Evolutionary conservation across 2,113 vertebrate species (phyloP), one percentile per base, ranked within the genome.

Genomic region (Cepphus grylle): DNA sequence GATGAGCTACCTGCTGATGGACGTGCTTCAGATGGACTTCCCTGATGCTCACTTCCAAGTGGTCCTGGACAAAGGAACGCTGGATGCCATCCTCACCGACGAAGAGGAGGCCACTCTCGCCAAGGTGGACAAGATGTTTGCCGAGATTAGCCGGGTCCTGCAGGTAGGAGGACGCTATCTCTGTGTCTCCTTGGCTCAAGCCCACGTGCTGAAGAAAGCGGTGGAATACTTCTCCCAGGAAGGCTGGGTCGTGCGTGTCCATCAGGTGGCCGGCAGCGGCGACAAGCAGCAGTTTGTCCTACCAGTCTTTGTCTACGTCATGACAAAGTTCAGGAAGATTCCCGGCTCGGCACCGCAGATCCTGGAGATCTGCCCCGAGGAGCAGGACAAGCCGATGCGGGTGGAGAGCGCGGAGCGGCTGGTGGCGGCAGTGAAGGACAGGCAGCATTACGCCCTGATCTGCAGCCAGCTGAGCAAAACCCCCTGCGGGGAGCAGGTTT

Each of bases 131-230:
- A 97, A 91, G 92, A 99, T 99, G 99, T 98, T 99, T 91, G 97
- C 97, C 1, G 99, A 99, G 98, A 98, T 99, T 74, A 97, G 98
- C 56, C 98, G 99, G 8, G 98, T 99, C 66, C 96, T 99, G 72
- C 98, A 97, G 80, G 98, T 99, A 2, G 99, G 99, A 27, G 99
- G 99, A 4, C 98, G 99, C 81, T 99, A 99, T 62, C 95, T 99
- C 32, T 99, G 99, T 7, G 96, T 99, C 93, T 99, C 99, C n/a
- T 96, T 99, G 96, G 99, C 99, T 62, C 99, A 99, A 96, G 98
- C 98, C 69, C 98, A 98, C 2, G 98, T 99, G 80, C 98, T 99
- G 96, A 98, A 98, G 97, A 98, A 99, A 93, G 98, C 98, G 0
- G 98, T 99, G 93, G 98, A 98, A 47, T 98, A 98, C 94, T 99